phyloP scores from a whole-genome alignment of 2,888 invertebrate genomes.

The Sialis lutaria region DNA sequence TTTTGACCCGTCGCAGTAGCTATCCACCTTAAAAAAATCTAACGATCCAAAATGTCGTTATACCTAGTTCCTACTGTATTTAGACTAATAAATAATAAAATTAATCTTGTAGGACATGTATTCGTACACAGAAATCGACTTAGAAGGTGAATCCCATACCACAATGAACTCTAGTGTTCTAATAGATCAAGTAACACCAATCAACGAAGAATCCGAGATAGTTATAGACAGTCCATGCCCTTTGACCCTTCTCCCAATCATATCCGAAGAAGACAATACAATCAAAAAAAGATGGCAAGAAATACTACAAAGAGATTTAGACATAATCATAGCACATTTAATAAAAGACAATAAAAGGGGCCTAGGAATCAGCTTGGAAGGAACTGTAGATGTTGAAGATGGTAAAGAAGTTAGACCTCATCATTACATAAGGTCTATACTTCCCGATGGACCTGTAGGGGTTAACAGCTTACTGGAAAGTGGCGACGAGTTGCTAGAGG shows the following conservation, averaged over 20 bases:
- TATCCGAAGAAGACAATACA: slow-evolving; percentile 43
- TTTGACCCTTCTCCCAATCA: slow-evolving; percentile 25
- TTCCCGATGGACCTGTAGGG: slow-evolving; percentile 78
- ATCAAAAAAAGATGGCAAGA: slow-evolving; percentile 63
- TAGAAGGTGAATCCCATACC: slow-evolving; percentile 47
- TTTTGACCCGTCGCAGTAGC: too few relatives aligned
- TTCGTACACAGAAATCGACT: slow-evolving; percentile 44
- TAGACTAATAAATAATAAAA: neutral
- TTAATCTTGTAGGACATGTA: slow-evolving; percentile 38
- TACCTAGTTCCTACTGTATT: too few relatives aligned
- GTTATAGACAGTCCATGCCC: slow-evolving; percentile 36
- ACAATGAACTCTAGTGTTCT: slow-evolving; percentile 29
- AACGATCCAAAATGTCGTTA: too few relatives aligned
- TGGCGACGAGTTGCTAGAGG: slow-evolving; percentile 79
- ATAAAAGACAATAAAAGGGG: slow-evolving; percentile 70
- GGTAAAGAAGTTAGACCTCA: slow-evolving; percentile 79
- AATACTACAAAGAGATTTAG: slow-evolving; percentile 48
- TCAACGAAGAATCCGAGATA: slow-evolving; percentile 40
- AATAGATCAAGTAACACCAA: slow-evolving; percentile 30
- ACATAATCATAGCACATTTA: slow-evolving; percentile 71
- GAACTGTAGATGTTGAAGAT: slow-evolving; percentile 82
- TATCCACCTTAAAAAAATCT: too few relatives aligned
- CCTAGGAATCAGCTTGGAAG: slow-evolving; percentile 79
- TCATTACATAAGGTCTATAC: slow-evolving; percentile 80
- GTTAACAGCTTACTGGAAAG: slow-evolving; percentile 54